A percentile compares a stretch with the other conserved stretches of the same genome.
These are phyloP conservation scores for Nezara viridula DNA, from an alignment of 2,888 invertebrate genomes.

Conservation along the genomic window DNA sequence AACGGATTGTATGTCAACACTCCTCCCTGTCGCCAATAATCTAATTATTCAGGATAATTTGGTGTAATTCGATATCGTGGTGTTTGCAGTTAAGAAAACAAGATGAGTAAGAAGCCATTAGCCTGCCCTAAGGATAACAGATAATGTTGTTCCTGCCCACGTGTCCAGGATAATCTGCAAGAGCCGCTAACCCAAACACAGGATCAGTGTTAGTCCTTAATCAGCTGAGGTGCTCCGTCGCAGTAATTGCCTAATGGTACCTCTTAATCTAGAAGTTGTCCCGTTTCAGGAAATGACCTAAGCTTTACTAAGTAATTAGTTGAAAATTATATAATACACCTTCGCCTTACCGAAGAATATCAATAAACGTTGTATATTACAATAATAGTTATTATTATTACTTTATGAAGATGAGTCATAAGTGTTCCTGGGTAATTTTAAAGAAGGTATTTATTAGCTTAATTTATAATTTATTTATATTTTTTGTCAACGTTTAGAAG, in stretches of 20 bases:
- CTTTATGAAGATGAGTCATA: too few species aligned
- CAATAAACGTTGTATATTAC: too few species aligned
- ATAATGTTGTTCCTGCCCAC: neutral
- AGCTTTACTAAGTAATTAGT: neutral
- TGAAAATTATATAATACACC: neutral
- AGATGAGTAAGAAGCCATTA: neutral
- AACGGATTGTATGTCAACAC: neutral
- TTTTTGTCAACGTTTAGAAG: too few species aligned
- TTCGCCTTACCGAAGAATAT: too few species aligned
- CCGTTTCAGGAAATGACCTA: neutral
- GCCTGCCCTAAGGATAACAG: neutral
- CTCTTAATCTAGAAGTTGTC: neutral
- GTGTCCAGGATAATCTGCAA: slow-evolving; percentile 1
- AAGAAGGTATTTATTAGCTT: too few species aligned
- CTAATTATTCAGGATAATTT: neutral
- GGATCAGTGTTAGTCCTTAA: slow-evolving; percentile 40
- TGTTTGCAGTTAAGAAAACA: neutral
- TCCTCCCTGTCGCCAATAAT: neutral
- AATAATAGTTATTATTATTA: too few species aligned
- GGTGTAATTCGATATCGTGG: neutral
- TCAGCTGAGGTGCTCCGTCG: neutral
- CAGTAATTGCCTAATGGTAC: neutral
- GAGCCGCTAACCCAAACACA: neutral
- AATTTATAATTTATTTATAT: too few species aligned
- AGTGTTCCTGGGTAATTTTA: too few species aligned